Percentiles rank a stretch among this genome's conserved stretches.
phyloP scores from a whole-genome alignment of 2,888 invertebrate genomes.

The Eurytoma adleriae region DNA sequence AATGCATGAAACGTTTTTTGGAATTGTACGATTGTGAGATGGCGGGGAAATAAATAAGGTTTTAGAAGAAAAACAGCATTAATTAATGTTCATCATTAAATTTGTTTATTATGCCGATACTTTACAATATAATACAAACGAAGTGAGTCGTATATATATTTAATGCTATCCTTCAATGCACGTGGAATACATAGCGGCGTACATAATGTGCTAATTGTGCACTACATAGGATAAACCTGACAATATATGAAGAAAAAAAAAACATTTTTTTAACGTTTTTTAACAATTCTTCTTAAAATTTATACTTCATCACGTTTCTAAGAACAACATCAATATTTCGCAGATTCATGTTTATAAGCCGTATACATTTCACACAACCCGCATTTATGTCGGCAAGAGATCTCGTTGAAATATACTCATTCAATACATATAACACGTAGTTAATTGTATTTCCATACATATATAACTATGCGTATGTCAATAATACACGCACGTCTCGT shows the following conservation, averaged over 20 bases:
- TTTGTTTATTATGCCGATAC: constrained; percentile 72
- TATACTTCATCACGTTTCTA: constrained; percentile 17
- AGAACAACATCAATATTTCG: constrained; percentile 42
- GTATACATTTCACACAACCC: constrained; percentile 21
- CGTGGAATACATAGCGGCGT: constrained; percentile 44
- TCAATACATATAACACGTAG: constrained; percentile 35
- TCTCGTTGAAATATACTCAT: constrained; percentile 50
- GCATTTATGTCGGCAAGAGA: constrained; percentile 48
- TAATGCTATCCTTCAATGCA: constrained; percentile 54
- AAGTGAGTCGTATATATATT: constrained; percentile 62
- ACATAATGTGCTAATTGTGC: constrained; percentile 52
- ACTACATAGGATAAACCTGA: constrained; percentile 48
- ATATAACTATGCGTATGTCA: constrained; percentile 26
- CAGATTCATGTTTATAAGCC: constrained; percentile 33
- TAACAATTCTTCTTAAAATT: background rate
- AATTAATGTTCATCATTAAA: constrained; percentile 59
- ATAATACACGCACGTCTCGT: constrained; percentile 40
- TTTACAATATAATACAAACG: constrained; percentile 74
- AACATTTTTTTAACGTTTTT: background rate
- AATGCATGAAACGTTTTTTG: too few species aligned
- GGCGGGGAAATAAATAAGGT: background rate
- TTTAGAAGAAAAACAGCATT: background rate
- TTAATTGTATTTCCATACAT: constrained; percentile 29
- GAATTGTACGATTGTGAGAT: too few species aligned
- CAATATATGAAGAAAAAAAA: background rate